phyloP scores from a whole-genome alignment of 2,113 vertebrate genomes.

The Mellivora capensis region DNA sequence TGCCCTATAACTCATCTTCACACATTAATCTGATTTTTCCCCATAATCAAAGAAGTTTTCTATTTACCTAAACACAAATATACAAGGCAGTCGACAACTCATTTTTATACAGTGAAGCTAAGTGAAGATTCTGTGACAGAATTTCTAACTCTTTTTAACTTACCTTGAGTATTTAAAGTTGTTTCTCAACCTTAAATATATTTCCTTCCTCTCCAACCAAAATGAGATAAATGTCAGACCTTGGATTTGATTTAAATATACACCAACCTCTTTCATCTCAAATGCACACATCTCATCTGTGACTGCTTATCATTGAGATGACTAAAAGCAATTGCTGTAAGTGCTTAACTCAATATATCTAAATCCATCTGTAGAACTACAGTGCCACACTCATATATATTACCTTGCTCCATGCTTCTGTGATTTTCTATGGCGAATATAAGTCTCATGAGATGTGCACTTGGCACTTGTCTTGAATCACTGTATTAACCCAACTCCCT shows the following conservation, averaged over 20 bases:
- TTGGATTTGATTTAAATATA: slow-evolving; percentile 57
- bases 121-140: neutral
- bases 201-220: neutral
- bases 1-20: neutral
- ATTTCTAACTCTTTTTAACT: neutral
- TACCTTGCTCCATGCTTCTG: neutral
- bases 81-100: neutral
- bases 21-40: neutral
- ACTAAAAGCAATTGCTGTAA: slow-evolving; percentile 64
- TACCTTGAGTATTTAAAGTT: slow-evolving; percentile 44
- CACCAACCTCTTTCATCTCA: slow-evolving; percentile 42
- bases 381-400: neutral
- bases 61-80: neutral
- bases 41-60: neutral
- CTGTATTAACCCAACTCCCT: slow-evolving; percentile 25
- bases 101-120: neutral
- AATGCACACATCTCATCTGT: slow-evolving; percentile 18
- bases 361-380: slow-evolving; percentile 8
- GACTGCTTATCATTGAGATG: slow-evolving; percentile 28
- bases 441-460: slow-evolving; percentile 27
- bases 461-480: slow-evolving; percentile 50
- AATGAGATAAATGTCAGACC: slow-evolving; percentile 55
- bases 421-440: neutral
- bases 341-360: slow-evolving; percentile 43
- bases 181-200: slow-evolving; percentile 44